These are phyloP conservation scores for Melangyna quadrimaculata DNA, from an alignment of 2,888 invertebrate species.

Conservation along the genomic window DNA sequence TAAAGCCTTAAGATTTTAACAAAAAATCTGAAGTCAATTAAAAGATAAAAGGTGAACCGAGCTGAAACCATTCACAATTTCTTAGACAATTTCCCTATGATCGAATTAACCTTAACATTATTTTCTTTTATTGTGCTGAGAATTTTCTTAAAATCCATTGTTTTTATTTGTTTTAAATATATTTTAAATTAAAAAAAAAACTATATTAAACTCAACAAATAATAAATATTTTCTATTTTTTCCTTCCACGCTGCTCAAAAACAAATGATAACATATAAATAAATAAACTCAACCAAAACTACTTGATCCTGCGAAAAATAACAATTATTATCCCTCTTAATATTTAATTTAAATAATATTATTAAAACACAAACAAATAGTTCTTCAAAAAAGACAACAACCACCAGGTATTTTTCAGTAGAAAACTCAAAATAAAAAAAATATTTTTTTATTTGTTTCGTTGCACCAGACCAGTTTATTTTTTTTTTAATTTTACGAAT, in stretches of 20 bases:
- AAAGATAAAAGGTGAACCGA: background rate
- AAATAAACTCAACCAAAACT: constrained; percentile 25
- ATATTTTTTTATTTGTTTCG: constrained; percentile 23
- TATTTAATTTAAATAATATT: constrained; percentile 54
- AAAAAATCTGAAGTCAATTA: background rate
- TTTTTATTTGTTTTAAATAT: too few species aligned
- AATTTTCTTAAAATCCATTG: background rate
- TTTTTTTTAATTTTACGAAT: background rate
- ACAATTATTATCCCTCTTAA: constrained; percentile 13
- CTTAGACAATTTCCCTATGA: background rate
- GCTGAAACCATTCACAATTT: too few species aligned
- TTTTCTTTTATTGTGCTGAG: constrained; percentile 2
- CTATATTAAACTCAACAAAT: background rate
- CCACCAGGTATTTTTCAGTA: constrained; percentile 78
- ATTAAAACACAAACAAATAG: constrained; percentile 69
- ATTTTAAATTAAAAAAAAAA: background rate
- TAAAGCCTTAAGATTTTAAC: background rate
- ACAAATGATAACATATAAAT: constrained; percentile 34
- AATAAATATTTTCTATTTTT: constrained; percentile 54
- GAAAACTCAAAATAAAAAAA: constrained; percentile 8
- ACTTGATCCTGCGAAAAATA: constrained; percentile 59
- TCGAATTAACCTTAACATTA: background rate
- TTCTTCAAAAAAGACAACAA: constrained; percentile 81
- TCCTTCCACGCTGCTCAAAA: constrained; percentile 62
- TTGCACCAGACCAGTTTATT: constrained; percentile 51